Base-by-base conservation (phyloP, 1,140 invertebrate genomes). In the Chrysoperla carnea region DNA sequence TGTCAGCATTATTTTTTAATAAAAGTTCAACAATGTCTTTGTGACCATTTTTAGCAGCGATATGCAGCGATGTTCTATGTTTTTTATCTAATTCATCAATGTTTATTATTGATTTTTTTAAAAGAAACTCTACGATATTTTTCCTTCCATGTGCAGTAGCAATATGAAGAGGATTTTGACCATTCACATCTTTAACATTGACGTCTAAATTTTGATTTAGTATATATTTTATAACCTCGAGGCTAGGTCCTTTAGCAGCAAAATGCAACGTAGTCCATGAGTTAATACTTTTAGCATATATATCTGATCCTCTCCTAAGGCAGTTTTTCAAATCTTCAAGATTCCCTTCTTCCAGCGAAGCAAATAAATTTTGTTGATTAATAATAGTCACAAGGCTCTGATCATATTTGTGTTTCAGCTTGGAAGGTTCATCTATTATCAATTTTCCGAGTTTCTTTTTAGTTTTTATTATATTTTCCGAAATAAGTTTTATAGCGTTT, bases 21-120 rank as follows among this genome's bases (percentile, higher is more conserved):
- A 89, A 64, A 29, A 45, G 8, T 13, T 46, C 28, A 8, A 48
- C 46, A 28, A 48, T 48, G 8, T 38, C 29, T 4, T 41, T 14
- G 39, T 46, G 43, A 33, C 49, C 48, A 33, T 17, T 39, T 5
- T 44, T 29, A 0, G 39, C 40, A 12, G 50, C 50, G 29, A 44
- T 27, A 36, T 50, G 44, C 7, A 49, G 17, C 29, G 41, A 1
- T 28, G 13, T 28, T 8, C 23, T 81, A 0, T 80, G 81, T 35
- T 63, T 63, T 45, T 72, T 69, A 56, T 87, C 82, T 45, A 59
- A 53, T 8, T 70, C 62, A 55, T 87, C 78, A 39, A 88, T 59
- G 66, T 84, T 79, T 81, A 59, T 17, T 3, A 12, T 6, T 49
- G 49, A 43, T 46, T 49, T 17, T 49, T 23, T 23, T 3, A 23